phyloP scores from a whole-genome alignment of 2,888 invertebrate genomes.

The Chaitophorus viminalis region DNA sequence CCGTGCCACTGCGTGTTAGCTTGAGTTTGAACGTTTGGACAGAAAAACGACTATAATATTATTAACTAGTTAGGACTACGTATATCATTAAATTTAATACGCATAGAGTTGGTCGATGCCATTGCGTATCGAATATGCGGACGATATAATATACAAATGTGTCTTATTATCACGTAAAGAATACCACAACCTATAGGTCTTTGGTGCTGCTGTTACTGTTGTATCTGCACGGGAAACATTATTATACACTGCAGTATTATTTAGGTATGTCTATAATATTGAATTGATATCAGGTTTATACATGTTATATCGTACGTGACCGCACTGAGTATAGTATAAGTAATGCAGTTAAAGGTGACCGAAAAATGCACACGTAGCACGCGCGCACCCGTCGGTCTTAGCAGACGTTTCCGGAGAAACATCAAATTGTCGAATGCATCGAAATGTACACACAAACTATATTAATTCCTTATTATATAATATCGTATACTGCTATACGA shows the following conservation, averaged over 20 bases:
- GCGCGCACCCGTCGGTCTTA: too few relatives aligned
- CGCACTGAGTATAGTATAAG: not conserved
- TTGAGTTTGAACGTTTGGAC: too few relatives aligned
- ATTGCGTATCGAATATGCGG: not conserved
- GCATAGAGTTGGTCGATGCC: not conserved
- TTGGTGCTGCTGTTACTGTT: too few relatives aligned
- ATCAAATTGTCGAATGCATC: too few relatives aligned
- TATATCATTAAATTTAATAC: not conserved
- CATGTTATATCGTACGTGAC: not conserved
- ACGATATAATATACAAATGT: not conserved
- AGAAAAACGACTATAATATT: too few relatives aligned
- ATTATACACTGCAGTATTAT: not conserved
- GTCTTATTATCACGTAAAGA: not conserved
- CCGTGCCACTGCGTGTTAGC: too few relatives aligned
- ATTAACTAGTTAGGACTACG: not conserved
- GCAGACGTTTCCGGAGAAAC: too few relatives aligned
- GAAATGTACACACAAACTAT: too few relatives aligned
- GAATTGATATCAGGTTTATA: not conserved
- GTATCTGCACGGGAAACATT: not conserved
- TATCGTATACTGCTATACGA: too few relatives aligned
- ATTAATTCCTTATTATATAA: too few relatives aligned
- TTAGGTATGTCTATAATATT: not conserved
- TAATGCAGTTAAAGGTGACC: too few relatives aligned
- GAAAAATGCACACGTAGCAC: too few relatives aligned
- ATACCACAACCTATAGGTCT: not conserved